Evolutionary conservation across 2,797 vertebrate species (phyloP), one percentile per base, ranked within the genome.

Genomic region (Syngnathus rostellatus): DNA sequence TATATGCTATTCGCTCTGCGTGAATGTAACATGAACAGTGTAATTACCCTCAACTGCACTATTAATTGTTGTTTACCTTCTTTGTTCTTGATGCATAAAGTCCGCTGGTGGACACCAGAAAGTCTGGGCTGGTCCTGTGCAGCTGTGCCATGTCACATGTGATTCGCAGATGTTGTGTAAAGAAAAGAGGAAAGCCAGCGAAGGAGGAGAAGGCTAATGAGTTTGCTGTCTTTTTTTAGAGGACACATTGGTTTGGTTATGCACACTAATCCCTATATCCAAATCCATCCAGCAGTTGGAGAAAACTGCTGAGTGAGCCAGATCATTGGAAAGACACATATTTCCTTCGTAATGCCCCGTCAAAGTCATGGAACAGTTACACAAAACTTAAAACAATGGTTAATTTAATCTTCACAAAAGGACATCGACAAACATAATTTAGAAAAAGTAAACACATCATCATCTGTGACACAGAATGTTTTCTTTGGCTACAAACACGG

Each of bases 401-500:
- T 77, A 80, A 75, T 77, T 62, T 62, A 67, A 66, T 38, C 54
- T 14, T 72, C 38, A 61, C 19, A 61, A 60, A n/a, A 62, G 41
- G n/a, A 62, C 41, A 45, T 16, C 9, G 23, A 83, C 72, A 83
- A 40, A 72, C 62, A 69, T 67, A 73, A 60, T 72, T 69, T 73
- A 43, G 71, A 41, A 79, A 82, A 43, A 71, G 58, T 62, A 73
- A 50, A 78, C 73, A 80, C 69, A 75, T 19, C 41, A 41, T 70
- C 65, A 39, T 77, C 31, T 67, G 62, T 66, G 58, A 77, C 67
- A 54, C 23, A 16, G 31, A 37, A 57, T 31, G 64, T 79, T 75
- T 61, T 79, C 77, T 85, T 86, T 87, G 78, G 81, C 79, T 87
- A 83, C 61, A 75, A 70, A 80, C 71, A 63, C 43, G 39, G 53